Evolutionary conservation across 2,797 vertebrate species (phyloP).

Genomic region (Odontamblyopus lacepedii): DNA sequence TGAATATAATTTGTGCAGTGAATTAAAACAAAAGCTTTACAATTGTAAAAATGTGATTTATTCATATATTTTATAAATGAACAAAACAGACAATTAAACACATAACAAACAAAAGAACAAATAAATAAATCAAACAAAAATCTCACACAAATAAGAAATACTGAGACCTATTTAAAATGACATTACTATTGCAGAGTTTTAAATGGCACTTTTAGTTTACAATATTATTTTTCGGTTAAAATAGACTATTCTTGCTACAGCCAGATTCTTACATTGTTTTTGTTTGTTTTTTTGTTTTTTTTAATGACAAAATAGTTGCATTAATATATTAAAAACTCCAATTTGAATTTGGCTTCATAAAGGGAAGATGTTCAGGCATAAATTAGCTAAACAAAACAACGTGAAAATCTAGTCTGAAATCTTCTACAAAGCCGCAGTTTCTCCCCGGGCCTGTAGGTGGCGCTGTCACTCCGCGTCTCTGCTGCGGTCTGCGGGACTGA

Average conservation of each 20-base stretch:
- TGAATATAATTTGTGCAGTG: not conserved
- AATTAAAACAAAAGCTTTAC: not conserved
- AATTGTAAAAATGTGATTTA: not conserved
- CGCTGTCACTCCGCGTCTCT: constrained; percentile 11
- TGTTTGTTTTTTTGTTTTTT: not conserved
- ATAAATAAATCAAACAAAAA: not conserved
- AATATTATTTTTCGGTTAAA: not conserved
- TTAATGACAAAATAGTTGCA: not conserved
- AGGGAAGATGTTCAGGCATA: not conserved
- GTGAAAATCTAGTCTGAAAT: not conserved
- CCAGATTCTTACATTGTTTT: too few relatives aligned
- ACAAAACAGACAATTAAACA: not conserved
- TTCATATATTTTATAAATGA: not conserved
- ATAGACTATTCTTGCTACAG: too few relatives aligned
- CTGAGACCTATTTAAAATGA: not conserved
- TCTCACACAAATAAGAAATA: not conserved
- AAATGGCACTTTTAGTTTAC: not conserved
- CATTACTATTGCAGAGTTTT: not conserved
- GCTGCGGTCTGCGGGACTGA: constrained; percentile 33
- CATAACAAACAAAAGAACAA: not conserved
- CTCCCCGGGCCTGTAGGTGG: constrained; percentile 12
- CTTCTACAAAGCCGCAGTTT: constrained; percentile 8
- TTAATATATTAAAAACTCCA: too few relatives aligned
- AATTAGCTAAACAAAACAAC: not conserved
- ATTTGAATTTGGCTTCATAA: not conserved